Evolutionary conservation across 2,113 vertebrate genomes (phyloP).

Genomic region (Percopsis transmontana): DNA sequence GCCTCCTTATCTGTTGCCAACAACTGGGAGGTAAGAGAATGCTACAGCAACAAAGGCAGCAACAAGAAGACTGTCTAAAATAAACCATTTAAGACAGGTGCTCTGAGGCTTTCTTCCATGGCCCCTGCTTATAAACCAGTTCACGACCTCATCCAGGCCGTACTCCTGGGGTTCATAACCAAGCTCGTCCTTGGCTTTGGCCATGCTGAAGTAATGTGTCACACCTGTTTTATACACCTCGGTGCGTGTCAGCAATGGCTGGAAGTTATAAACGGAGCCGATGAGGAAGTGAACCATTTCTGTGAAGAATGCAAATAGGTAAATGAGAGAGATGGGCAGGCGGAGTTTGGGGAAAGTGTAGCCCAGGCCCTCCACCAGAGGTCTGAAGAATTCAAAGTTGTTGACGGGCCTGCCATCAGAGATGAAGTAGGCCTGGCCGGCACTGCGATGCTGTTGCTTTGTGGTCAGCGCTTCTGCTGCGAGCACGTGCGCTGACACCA

Average conservation of each 20-base stretch:
- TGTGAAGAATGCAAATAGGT: slow-evolving; percentile 87
- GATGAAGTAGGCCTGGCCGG: slow-evolving; percentile 94
- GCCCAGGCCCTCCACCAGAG: slow-evolving; percentile 90
- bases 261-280: slow-evolving; percentile 86
- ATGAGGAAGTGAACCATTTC: slow-evolving; percentile 84
- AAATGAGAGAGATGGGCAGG: slow-evolving; percentile 85
- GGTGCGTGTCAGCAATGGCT: slow-evolving; percentile 90
- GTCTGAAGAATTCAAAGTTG: slow-evolving; percentile 94
- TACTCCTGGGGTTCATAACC: slow-evolving; percentile 81
- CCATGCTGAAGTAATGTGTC: slow-evolving; percentile 91
- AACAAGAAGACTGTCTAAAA: slow-evolving; percentile 72
- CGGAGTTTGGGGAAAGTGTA: slow-evolving; percentile 85
- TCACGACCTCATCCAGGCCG: slow-evolving; percentile 84
- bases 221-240: slow-evolving; percentile 95
- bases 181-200: slow-evolving; percentile 87
- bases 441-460: slow-evolving; percentile 74
- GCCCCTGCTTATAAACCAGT: slow-evolving; percentile 86
- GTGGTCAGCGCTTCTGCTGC: slow-evolving; percentile 82
- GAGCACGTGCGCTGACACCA: slow-evolving; percentile 86
- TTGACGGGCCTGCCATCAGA: slow-evolving; percentile 90
- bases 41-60: slow-evolving; percentile 64
- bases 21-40: slow-evolving; percentile 78
- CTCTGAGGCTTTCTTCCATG: slow-evolving; percentile 68
- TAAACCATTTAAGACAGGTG: slow-evolving; percentile 25
- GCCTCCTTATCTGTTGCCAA: slow-evolving; percentile 29